Percentiles rank a stretch among this genome's conserved stretches.
Conservation (phyloP, 2,888 invertebrate species). For the Palloptera scutellata region DNA sequence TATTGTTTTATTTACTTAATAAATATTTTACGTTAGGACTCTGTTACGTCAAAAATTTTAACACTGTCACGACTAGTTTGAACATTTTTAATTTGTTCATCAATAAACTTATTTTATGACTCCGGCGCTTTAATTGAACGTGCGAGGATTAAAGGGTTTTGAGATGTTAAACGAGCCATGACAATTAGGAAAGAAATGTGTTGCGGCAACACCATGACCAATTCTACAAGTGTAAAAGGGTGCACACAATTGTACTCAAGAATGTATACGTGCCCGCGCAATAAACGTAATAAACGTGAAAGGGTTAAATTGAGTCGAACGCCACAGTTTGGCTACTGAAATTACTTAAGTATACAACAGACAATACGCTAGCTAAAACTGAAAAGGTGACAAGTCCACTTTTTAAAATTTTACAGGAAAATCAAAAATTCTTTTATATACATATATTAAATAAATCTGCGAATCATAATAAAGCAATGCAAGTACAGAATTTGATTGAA, state of each 20-base stretch:
- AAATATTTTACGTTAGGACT: too few relatives aligned
- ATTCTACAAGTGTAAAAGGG: neutral
- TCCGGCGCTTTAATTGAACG: conserved; percentile 48
- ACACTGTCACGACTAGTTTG: too few relatives aligned
- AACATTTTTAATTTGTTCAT: conserved; percentile 31
- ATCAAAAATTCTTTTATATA: too few relatives aligned
- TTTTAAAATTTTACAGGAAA: too few relatives aligned
- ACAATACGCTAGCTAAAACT: too few relatives aligned
- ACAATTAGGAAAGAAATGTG: conserved; percentile 14
- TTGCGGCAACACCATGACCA: conserved; percentile 20
- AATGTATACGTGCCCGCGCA: conserved; percentile 31
- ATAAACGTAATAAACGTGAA: conserved; percentile 36
- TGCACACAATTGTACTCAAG: neutral
- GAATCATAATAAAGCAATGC: too few relatives aligned
- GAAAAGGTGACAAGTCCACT: too few relatives aligned
- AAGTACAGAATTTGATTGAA: too few relatives aligned
- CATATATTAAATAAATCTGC: too few relatives aligned
- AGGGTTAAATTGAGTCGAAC: conserved; percentile 61
- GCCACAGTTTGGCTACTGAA: conserved; percentile 46
- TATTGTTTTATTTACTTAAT: too few relatives aligned
- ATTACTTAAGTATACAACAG: conserved; percentile 4
- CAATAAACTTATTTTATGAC: conserved; percentile 58
- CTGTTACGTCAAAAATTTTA: too few relatives aligned
- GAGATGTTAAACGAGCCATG: conserved; percentile 35
- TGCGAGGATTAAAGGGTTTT: conserved; percentile 21